Percentiles rank a stretch among this genome's conserved stretches.
Evolutionary conservation across 35 echinoderm and acorn worm species (phyloP).

Genomic region (Chiridota heheva): DNA sequence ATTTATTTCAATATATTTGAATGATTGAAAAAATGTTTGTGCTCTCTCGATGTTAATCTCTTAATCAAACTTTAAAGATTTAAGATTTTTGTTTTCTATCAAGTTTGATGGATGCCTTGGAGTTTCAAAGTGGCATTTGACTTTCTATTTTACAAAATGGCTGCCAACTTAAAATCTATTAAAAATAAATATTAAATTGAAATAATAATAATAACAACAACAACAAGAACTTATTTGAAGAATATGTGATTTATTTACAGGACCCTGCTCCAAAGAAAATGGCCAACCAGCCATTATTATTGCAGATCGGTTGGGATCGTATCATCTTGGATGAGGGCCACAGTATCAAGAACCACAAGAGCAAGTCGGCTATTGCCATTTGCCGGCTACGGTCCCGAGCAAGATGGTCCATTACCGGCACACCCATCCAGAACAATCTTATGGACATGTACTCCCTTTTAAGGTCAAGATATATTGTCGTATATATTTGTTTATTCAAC

Average conservation of each 20-base stretch:
- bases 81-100: too few relatives aligned
- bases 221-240: too few relatives aligned
- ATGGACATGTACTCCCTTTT: slow-evolving; percentile 96
- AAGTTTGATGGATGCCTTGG: too few relatives aligned
- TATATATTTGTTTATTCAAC: not conserved
- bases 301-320: slow-evolving; percentile 81
- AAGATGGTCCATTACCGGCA: slow-evolving; percentile 94
- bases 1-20: too few relatives aligned
- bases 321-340: slow-evolving; percentile 91
- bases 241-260: not conserved
- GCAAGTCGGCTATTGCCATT: slow-evolving; percentile 71
- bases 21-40: too few relatives aligned
- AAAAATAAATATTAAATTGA: too few relatives aligned
- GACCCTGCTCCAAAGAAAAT: not conserved
- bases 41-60: too few relatives aligned
- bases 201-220: too few relatives aligned
- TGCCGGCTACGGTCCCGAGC: slow-evolving; percentile 79
- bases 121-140: too few relatives aligned
- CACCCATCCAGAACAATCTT: slow-evolving; percentile 97
- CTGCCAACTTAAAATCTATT: too few relatives aligned
- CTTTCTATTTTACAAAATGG: too few relatives aligned
- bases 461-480: slow-evolving; percentile 52
- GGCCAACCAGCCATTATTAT: slow-evolving; percentile 40
- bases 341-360: slow-evolving; percentile 96
- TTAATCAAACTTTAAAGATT: too few relatives aligned